These are phyloP conservation scores for Octodonta nipae DNA, from an alignment of 2,888 invertebrate genomes.

Conservation along the genomic window DNA sequence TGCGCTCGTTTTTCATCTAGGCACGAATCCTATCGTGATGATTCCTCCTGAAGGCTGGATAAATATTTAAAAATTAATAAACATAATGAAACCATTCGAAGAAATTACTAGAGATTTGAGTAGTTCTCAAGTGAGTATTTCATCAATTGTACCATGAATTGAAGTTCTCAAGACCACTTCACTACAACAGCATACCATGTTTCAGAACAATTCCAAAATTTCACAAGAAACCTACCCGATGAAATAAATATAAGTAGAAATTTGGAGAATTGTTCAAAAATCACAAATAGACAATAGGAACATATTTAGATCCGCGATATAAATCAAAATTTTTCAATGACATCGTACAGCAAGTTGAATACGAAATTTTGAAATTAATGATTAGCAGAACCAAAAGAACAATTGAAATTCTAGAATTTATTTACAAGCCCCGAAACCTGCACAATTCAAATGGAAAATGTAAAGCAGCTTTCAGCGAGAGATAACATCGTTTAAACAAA, in stretches of 20 bases:
- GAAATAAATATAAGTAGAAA: not conserved
- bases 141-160: not conserved
- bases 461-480: not conserved
- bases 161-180: not conserved
- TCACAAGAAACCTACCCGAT: too few relatives aligned
- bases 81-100: not conserved
- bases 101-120: slow-evolving; percentile 1
- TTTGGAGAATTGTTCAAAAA: slow-evolving; percentile 1
- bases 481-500: not conserved
- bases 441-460: not conserved
- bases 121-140: slow-evolving; percentile 1
- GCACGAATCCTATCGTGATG: too few relatives aligned
- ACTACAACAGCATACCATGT: not conserved
- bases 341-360: too few relatives aligned
- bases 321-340: too few relatives aligned
- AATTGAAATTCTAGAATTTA: too few relatives aligned
- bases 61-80: not conserved
- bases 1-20: not conserved
- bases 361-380: too few relatives aligned
- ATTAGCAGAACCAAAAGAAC: too few relatives aligned
- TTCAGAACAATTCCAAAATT: slow-evolving; percentile 1
- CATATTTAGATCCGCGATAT: too few relatives aligned
- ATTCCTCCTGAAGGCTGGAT: slow-evolving; percentile 1
- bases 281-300: not conserved
- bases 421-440: not conserved